Conservation (phyloP, 2,113 vertebrate species). For the Clarias batrachus region DNA sequence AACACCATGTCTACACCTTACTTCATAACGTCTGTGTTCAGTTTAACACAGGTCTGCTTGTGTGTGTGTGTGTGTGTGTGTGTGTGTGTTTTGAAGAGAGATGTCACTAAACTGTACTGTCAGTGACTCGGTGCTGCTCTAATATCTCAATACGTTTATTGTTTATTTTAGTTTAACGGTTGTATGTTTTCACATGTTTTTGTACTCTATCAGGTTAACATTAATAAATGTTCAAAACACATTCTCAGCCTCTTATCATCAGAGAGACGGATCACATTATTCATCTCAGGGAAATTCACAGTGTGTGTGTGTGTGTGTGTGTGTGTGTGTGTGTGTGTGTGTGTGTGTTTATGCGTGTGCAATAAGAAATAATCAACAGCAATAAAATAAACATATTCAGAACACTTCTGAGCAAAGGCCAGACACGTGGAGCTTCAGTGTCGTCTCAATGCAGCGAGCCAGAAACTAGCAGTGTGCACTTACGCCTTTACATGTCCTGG, state of each 20-base stretch:
- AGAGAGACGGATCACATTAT: not conserved
- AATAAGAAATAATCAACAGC: not conserved
- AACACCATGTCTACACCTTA: not conserved
- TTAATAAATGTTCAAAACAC: constrained; percentile 12
- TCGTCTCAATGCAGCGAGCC: too few relatives aligned
- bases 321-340: too few relatives aligned
- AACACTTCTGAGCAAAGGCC: too few relatives aligned
- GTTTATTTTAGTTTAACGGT: constrained; percentile 17
- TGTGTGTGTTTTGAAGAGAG: not conserved
- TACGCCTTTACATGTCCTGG: not conserved
- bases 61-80: not conserved
- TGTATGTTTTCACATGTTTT: not conserved
- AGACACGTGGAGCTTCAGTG: too few relatives aligned
- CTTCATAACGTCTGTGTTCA: not conserved
- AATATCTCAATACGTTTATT: not conserved
- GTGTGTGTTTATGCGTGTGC: too few relatives aligned
- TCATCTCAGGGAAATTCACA: not conserved
- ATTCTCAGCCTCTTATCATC: not conserved
- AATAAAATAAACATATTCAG: not conserved
- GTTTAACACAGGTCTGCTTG: not conserved
- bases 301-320: too few relatives aligned
- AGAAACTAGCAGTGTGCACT: not conserved
- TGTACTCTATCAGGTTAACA: not conserved
- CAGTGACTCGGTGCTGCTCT: not conserved
- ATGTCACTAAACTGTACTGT: constrained; percentile 4